phyloP scores from a whole-genome alignment of 2,888 invertebrate species.

The Amphipyra berbera region DNA sequence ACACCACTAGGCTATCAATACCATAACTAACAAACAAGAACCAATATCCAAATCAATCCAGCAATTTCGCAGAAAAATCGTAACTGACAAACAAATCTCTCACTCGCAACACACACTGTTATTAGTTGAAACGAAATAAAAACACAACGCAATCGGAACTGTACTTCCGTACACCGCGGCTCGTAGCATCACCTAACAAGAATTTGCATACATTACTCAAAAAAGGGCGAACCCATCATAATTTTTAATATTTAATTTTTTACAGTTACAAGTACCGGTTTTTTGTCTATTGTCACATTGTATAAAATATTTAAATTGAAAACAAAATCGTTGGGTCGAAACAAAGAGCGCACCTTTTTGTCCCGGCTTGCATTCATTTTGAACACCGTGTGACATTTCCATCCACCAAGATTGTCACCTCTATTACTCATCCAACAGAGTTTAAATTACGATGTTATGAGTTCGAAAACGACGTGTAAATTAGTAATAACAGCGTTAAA shows the following conservation, averaged over 20 bases:
- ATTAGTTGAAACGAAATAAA: slow-evolving; percentile 10
- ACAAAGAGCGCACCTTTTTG: slow-evolving; percentile 84
- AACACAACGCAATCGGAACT: slow-evolving; percentile 64
- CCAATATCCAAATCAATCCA: no score
- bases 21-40: no score
- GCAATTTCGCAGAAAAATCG: background rate
- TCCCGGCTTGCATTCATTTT: slow-evolving; percentile 65
- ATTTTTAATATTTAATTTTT: slow-evolving; percentile 89
- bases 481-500: slow-evolving; percentile 72
- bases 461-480: slow-evolving; percentile 57
- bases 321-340: slow-evolving; percentile 86
- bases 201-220: slow-evolving; percentile 84
- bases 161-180: slow-evolving; percentile 62
- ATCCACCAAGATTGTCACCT: slow-evolving; percentile 39
- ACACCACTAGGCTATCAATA: no score
- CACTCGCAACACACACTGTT: background rate
- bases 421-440: background rate
- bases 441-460: slow-evolving; percentile 25
- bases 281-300: slow-evolving; percentile 85
- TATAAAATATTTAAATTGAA: slow-evolving; percentile 88
- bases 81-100: slow-evolving; percentile 51
- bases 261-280: slow-evolving; percentile 89
- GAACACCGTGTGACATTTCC: slow-evolving; percentile 57
- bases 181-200: slow-evolving; percentile 66
- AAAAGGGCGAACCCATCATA: slow-evolving; percentile 83